Conservation (phyloP, 2,113 vertebrate species). For the Mormoops blainvillei region DNA sequence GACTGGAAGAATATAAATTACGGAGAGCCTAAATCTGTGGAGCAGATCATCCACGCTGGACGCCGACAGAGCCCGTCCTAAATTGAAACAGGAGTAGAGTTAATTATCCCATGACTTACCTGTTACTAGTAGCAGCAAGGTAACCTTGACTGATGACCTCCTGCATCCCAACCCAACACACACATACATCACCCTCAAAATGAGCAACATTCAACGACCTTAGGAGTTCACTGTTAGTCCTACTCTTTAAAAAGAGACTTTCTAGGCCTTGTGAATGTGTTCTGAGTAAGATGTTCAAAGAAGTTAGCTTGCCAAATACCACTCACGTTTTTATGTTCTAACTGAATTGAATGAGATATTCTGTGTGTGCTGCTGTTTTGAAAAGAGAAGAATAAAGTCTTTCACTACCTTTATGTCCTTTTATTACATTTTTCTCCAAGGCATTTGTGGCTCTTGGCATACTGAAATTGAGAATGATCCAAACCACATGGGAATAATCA, state of each 20-base stretch:
- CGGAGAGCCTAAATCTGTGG: background rate
- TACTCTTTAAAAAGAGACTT: background rate
- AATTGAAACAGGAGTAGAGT: background rate
- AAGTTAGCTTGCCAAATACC: background rate
- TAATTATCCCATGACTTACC: background rate
- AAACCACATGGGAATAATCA: background rate
- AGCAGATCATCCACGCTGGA: background rate
- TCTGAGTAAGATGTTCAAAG: background rate
- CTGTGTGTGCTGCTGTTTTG: background rate
- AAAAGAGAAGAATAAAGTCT: background rate
- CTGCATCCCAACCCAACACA: background rate
- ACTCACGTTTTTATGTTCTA: background rate
- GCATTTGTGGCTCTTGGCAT: background rate
- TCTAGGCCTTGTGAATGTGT: background rate
- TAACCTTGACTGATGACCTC: background rate
- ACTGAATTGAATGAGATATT: background rate
- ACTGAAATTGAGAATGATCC: background rate
- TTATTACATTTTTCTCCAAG: background rate
- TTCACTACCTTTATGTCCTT: background rate
- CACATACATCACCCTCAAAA: background rate
- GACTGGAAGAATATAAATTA: background rate
- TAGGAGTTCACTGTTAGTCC: background rate
- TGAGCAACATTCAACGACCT: background rate
- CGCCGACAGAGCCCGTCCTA: background rate
- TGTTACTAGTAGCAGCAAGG: background rate